Percentiles rank a stretch among this genome's conserved stretches.
These are phyloP conservation scores for Thelaira solivaga DNA, from an alignment of 2,888 invertebrate genomes.

Conservation along the genomic window DNA sequence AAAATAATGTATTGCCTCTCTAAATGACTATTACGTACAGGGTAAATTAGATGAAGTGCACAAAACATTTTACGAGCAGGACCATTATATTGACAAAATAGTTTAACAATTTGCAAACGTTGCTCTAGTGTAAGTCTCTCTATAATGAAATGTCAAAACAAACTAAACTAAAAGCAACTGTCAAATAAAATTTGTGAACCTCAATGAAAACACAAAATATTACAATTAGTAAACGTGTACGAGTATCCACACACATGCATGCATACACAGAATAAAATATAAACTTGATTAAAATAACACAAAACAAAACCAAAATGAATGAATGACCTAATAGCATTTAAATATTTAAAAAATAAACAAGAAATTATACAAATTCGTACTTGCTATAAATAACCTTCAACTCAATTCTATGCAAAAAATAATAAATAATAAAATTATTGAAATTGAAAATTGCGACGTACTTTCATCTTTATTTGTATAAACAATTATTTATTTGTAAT, in stretches of 20 bases:
- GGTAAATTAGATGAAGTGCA: too few relatives aligned
- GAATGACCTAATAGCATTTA: slow-evolving; percentile 46
- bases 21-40: too few relatives aligned
- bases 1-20: too few relatives aligned
- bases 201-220: too few relatives aligned
- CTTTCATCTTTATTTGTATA: neutral
- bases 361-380: neutral
- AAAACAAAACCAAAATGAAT: neutral
- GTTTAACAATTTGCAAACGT: too few relatives aligned
- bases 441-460: slow-evolving; percentile 35
- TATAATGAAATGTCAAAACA: too few relatives aligned
- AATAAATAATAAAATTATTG: slow-evolving; percentile 9
- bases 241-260: slow-evolving; percentile 30
- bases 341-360: slow-evolving; percentile 41
- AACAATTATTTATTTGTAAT: neutral
- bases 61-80: too few relatives aligned
- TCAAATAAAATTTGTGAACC: too few relatives aligned
- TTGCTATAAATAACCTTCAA: slow-evolving; percentile 7
- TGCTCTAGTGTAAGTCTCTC: too few relatives aligned
- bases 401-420: slow-evolving; percentile 1
- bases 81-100: too few relatives aligned
- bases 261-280: slow-evolving; percentile 18
- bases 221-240: too few relatives aligned
- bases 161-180: too few relatives aligned
- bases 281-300: neutral